Conservation (phyloP, 2,888 invertebrate genomes). For the Drosophila melanosoma region DNA sequence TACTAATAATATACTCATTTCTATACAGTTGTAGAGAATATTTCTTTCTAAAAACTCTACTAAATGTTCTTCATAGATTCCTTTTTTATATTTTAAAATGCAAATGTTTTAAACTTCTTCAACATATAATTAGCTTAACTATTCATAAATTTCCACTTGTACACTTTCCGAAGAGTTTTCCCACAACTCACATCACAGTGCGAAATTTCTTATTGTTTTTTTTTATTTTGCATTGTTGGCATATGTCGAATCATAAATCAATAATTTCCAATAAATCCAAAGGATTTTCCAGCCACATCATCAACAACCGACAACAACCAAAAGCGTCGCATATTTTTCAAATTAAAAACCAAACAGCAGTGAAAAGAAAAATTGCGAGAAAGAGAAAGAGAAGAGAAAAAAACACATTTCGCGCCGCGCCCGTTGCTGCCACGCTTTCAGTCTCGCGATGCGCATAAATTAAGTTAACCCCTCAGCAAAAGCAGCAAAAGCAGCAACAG, state of each 20-base stretch:
- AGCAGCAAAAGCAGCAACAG: not conserved
- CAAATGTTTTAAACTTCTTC: not conserved
- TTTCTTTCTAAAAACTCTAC: too few species aligned
- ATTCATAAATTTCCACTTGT: not conserved
- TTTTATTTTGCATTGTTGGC: conserved; percentile 8
- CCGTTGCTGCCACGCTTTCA: conserved; percentile 64
- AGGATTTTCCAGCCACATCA: conserved; percentile 61
- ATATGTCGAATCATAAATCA: conserved; percentile 72
- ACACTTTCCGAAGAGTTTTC: not conserved
- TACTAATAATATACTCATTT: too few species aligned
- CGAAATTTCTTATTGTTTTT: not conserved
- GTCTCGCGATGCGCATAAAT: conserved; percentile 72
- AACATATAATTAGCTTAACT: not conserved
- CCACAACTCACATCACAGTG: not conserved
- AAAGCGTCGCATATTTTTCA: conserved; percentile 81
- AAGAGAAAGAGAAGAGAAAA: conserved; percentile 37
- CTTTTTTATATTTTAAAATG: not conserved
- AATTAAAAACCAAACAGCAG: conserved; percentile 74
- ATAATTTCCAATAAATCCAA: conserved; percentile 66
- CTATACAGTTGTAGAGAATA: too few species aligned
- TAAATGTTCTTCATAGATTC: too few species aligned
- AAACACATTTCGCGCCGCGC: conserved; percentile 58
- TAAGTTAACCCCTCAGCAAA: conserved; percentile 75
- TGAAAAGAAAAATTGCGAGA: conserved; percentile 21
- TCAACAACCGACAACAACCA: conserved; percentile 28